phyloP scores from a whole-genome alignment of 2,888 invertebrate genomes.

The Fragum sueziense region DNA sequence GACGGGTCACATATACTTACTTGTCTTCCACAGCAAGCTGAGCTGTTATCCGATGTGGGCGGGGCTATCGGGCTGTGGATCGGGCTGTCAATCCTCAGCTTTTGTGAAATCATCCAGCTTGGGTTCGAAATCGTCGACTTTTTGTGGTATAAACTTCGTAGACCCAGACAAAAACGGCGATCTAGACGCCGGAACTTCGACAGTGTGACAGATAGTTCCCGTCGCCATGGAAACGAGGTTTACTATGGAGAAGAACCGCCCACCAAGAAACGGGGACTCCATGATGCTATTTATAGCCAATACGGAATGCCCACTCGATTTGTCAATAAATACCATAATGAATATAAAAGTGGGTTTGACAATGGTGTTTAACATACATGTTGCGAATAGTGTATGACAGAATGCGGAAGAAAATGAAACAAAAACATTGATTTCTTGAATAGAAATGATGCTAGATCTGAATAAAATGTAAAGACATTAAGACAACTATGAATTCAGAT shows the following conservation, averaged over 20 bases:
- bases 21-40: constrained; percentile 48
- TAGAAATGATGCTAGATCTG: too few species aligned
- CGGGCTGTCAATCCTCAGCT: constrained; percentile 64
- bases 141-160: constrained; percentile 11
- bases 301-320: not conserved
- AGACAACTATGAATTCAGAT: too few species aligned
- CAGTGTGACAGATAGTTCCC: not conserved
- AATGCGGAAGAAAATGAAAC: too few species aligned
- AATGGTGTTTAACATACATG: too few species aligned
- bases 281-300: not conserved
- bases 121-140: constrained; percentile 57
- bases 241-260: not conserved
- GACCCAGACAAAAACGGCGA: not conserved
- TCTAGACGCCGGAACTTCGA: not conserved
- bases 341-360: not conserved
- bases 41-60: constrained; percentile 67
- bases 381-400: too few species aligned
- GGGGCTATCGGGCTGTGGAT: constrained; percentile 69
- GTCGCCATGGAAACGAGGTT: not conserved
- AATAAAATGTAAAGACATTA: too few species aligned
- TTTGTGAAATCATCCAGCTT: constrained; percentile 65
- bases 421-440: too few species aligned
- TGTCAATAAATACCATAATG: not conserved
- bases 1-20: too few species aligned
- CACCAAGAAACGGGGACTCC: not conserved